Conservation (phyloP, 2,113 vertebrate genomes). For the Mormyrus lacerda region DNA sequence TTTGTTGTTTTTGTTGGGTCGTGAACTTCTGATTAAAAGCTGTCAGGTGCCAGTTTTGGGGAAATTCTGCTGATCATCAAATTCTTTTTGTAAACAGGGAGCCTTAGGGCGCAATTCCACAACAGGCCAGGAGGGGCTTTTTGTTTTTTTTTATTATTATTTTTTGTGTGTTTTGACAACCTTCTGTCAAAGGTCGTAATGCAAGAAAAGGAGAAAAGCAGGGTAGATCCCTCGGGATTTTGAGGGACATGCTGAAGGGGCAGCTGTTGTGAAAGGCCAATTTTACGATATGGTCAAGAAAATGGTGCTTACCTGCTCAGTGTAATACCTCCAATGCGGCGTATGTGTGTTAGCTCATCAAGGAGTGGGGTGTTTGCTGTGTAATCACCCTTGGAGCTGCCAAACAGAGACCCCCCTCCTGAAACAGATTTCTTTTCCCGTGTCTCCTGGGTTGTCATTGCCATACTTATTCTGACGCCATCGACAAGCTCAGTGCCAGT, state of each 20-base stretch:
- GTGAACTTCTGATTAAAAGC: neutral
- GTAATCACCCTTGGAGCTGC: neutral
- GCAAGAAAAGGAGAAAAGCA: neutral
- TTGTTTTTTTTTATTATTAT: neutral
- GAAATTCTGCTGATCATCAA: neutral
- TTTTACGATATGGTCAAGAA: neutral
- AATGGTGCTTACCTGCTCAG: neutral
- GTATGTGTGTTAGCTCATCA: neutral
- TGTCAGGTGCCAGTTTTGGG: neutral
- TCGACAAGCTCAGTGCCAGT: neutral
- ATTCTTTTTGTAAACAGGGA: neutral
- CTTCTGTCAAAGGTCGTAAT: neutral
- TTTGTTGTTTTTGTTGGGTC: neutral
- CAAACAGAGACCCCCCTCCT: neutral
- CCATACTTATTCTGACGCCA: neutral
- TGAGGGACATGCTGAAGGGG: neutral
- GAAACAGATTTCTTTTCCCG: neutral
- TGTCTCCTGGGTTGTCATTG: neutral
- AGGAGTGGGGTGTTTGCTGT: neutral
- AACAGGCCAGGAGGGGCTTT: neutral
- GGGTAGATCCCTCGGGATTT: neutral
- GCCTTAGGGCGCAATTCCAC: neutral
- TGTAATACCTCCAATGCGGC: neutral
- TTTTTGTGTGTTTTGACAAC: neutral
- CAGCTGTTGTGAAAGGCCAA: neutral